Evolutionary conservation across 2,888 invertebrate genomes (phyloP).

Genomic region (Penaeus monodon): DNA sequence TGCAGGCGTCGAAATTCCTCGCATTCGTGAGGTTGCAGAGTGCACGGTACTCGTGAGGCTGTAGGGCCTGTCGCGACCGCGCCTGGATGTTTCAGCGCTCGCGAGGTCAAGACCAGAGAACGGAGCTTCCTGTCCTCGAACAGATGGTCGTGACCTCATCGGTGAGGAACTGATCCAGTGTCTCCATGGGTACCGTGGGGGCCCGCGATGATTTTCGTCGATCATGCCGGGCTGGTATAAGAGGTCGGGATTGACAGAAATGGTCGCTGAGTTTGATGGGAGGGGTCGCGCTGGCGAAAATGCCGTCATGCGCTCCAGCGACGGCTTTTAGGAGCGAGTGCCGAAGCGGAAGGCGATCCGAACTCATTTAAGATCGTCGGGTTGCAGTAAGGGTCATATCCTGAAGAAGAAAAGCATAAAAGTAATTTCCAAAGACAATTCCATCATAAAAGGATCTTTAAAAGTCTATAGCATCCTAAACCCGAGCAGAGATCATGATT

Average conservation of each 20-base stretch:
- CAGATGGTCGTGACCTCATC: slow-evolving; percentile 91
- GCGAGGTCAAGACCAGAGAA: slow-evolving; percentile 93
- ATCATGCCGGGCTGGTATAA: slow-evolving; percentile 76
- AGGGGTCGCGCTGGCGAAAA: slow-evolving; percentile 70
- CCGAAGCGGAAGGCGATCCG: slow-evolving; percentile 90
- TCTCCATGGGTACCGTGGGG: slow-evolving; percentile 91
- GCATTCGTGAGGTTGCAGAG: slow-evolving; percentile 72
- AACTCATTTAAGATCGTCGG: slow-evolving; percentile 92
- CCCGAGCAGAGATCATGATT: too few relatives aligned
- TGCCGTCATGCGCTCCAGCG: slow-evolving; percentile 83
- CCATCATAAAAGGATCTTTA: not conserved
- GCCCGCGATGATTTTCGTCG: slow-evolving; percentile 89
- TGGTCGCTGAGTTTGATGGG: slow-evolving; percentile 65
- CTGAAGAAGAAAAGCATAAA: slow-evolving; percentile 65
- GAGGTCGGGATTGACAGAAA: slow-evolving; percentile 91
- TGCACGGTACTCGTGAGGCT: slow-evolving; percentile 71
- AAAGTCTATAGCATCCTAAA: not conserved
- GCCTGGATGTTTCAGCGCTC: slow-evolving; percentile 91
- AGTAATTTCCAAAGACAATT: not conserved
- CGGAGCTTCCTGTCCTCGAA: slow-evolving; percentile 89
- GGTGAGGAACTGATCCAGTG: slow-evolving; percentile 94
- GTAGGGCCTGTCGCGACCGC: slow-evolving; percentile 72
- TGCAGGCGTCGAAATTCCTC: slow-evolving; percentile 70
- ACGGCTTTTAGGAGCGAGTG: slow-evolving; percentile 87
- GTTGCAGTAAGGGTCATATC: slow-evolving; percentile 89